A percentile compares a stretch with the other conserved stretches of the same genome.
Evolutionary conservation across 2,113 vertebrate species (phyloP).

Genomic region (Clarias gariepinus): DNA sequence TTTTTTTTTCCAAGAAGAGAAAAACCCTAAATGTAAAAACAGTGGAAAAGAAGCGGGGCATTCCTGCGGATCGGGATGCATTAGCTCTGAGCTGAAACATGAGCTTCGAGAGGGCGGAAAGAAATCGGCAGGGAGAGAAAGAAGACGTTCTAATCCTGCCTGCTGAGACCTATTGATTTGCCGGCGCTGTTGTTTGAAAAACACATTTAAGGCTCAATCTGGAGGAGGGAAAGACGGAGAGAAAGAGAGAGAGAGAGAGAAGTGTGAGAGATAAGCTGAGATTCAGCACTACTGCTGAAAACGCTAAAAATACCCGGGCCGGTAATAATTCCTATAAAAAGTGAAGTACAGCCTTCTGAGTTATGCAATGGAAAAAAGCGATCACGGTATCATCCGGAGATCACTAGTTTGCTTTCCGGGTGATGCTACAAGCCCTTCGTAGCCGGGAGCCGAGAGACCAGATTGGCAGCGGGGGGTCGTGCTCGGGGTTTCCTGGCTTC

Average conservation of each 20-base stretch:
- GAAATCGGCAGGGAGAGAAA: background rate
- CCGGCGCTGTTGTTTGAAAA: conserved; percentile 17
- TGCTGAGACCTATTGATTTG: conserved; percentile 30
- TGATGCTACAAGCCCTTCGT: too few relatives aligned
- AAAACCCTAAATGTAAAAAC: background rate
- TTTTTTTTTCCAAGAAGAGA: background rate
- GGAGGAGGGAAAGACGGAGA: background rate
- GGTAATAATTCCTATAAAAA: background rate
- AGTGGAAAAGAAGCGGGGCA: background rate
- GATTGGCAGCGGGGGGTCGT: too few relatives aligned
- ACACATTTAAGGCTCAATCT: conserved; percentile 26
- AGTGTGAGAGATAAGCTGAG: background rate
- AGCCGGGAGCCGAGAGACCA: too few relatives aligned
- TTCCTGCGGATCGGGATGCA: background rate
- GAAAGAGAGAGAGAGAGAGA: background rate
- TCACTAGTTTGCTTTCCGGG: too few relatives aligned
- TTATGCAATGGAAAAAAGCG: too few relatives aligned
- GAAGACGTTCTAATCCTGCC: background rate
- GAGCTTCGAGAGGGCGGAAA: conserved; percentile 15
- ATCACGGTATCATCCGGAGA: too few relatives aligned
- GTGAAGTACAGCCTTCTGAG: background rate
- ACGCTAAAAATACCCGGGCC: background rate
- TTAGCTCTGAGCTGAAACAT: conserved; percentile 17
- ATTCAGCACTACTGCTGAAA: background rate
- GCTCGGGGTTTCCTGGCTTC: too few relatives aligned